These are phyloP conservation scores for Pavo muticus DNA, from an alignment of 2,113 vertebrate species.

Conservation along the genomic window DNA sequence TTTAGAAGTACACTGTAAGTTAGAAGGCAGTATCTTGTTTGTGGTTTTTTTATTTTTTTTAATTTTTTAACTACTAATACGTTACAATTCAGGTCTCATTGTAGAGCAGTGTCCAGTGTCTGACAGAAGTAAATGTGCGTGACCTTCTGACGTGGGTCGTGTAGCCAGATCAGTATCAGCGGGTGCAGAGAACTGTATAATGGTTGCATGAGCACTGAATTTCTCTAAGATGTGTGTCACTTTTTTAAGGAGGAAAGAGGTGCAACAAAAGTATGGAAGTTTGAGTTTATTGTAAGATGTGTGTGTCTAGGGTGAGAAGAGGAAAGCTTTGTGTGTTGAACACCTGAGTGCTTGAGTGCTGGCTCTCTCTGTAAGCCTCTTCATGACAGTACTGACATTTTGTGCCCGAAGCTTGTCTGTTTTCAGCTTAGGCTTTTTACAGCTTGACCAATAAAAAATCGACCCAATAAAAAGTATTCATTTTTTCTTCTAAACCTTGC, in stretches of 20 bases:
- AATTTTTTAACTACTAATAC: neutral
- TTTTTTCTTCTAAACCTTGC: neutral
- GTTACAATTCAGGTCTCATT: neutral
- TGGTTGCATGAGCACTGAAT: neutral
- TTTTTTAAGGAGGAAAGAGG: neutral
- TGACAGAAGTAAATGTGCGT: neutral
- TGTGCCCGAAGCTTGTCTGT: neutral
- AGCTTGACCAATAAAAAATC: neutral
- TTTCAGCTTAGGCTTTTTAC: neutral
- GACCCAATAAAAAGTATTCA: neutral
- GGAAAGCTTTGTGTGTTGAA: neutral
- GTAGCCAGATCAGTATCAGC: neutral
- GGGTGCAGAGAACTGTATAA: neutral
- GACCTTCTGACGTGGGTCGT: neutral
- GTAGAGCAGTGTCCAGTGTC: neutral
- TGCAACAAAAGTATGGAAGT: neutral
- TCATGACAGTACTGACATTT: neutral
- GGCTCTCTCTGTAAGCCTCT: neutral
- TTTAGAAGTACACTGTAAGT: neutral
- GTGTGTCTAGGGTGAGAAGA: neutral
- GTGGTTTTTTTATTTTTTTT: neutral
- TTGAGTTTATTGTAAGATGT: neutral
- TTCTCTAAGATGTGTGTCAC: neutral
- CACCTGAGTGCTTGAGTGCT: neutral
- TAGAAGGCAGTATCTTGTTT: neutral